phyloP scores from a whole-genome alignment of 2,888 invertebrate species.

The Chrysolina oricalcia region DNA sequence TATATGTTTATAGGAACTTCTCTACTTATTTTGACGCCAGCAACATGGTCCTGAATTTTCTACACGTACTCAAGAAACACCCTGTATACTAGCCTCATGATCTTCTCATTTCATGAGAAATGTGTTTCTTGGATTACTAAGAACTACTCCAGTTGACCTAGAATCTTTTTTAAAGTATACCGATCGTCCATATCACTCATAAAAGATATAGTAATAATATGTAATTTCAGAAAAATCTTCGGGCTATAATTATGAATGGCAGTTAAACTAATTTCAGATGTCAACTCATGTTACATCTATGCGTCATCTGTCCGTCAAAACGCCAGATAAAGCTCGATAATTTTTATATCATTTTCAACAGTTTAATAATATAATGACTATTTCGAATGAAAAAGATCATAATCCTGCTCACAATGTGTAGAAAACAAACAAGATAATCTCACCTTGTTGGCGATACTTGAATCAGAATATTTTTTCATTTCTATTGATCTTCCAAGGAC shows the following conservation, averaged over 20 bases:
- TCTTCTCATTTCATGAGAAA: too few relatives aligned
- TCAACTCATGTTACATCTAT: conserved; percentile 4
- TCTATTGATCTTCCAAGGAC: too few relatives aligned
- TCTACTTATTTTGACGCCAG: too few relatives aligned
- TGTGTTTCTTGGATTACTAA: neutral
- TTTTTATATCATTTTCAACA: conserved; percentile 27
- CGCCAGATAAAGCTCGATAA: neutral
- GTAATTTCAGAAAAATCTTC: neutral
- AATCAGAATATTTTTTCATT: too few relatives aligned
- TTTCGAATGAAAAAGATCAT: neutral
- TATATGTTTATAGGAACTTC: too few relatives aligned
- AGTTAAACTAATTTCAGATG: neutral
- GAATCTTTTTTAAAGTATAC: neutral
- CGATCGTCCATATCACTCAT: neutral
- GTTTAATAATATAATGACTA: conserved; percentile 29
- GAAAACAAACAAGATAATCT: too few relatives aligned
- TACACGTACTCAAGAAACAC: too few relatives aligned
- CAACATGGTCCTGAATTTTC: too few relatives aligned
- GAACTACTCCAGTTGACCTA: neutral
- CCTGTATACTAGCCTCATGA: too few relatives aligned
- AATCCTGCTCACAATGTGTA: too few relatives aligned
- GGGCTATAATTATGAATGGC: conserved; percentile 17
- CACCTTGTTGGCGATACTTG: too few relatives aligned
- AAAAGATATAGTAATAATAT: neutral
- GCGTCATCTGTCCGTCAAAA: conserved; percentile 22